Evolutionary conservation across 2,113 vertebrate genomes (phyloP).

Genomic region (Macrotus californicus): DNA sequence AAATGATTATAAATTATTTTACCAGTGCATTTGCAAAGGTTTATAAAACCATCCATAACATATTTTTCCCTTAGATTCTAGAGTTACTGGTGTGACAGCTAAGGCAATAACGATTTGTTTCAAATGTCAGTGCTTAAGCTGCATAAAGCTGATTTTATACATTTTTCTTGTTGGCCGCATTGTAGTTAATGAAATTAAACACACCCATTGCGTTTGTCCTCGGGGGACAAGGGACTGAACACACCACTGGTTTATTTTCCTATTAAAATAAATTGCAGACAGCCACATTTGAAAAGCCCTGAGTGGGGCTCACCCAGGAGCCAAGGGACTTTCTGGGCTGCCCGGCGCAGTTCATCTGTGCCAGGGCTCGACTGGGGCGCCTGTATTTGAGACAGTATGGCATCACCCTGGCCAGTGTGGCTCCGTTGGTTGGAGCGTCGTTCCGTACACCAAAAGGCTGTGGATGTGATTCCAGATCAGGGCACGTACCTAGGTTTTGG

Average conservation of each 20-base stretch:
- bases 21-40: not conserved
- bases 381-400: conserved; percentile 85
- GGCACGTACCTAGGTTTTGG: too few relatives aligned
- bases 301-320: not conserved
- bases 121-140: not conserved
- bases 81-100: not conserved
- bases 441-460: too few relatives aligned
- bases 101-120: not conserved
- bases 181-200: not conserved
- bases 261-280: not conserved
- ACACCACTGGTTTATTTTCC: not conserved
- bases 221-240: not conserved
- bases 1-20: not conserved
- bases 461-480: too few relatives aligned
- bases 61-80: not conserved
- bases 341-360: not conserved
- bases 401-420: conserved; percentile 54
- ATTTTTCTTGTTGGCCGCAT: not conserved
- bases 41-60: not conserved
- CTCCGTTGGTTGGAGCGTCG: too few relatives aligned
- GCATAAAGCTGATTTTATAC: not conserved
- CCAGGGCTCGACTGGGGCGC: not conserved
- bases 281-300: not conserved
- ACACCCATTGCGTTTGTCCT: not conserved
- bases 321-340: not conserved